Evolutionary conservation across 2,888 invertebrate species (phyloP), one percentile per base, ranked within the genome.

Genomic region (Homarus gammarus): DNA sequence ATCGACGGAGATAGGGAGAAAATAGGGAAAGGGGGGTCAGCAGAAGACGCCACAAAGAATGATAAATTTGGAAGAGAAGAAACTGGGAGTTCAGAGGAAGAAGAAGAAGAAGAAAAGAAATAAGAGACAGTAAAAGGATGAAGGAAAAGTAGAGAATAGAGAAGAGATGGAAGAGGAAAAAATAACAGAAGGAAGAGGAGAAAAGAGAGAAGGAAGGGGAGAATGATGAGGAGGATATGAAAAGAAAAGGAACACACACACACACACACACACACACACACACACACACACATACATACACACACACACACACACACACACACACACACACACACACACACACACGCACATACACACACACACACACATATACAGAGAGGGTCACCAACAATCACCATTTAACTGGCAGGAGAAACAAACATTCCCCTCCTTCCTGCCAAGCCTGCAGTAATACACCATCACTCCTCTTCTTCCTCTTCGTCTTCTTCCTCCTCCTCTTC

Each of bases 231-330:
- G n/a, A n/a, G n/a, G n/a, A n/a, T n/a, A n/a, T n/a, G n/a, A n/a
- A n/a, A n/a, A n/a, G n/a, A n/a, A n/a, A n/a, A n/a, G n/a, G n/a
- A 40, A 49, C 77, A 49, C 77, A 49, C 77, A 75, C 75, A 75
- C 75, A 75, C 75, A 75, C 75, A 75, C 40, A 75, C 75, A 75
- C 75, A 75, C 75, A 75, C 75, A 75, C 75, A 75, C 75, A 75
- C 75, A 75, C 75, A 75, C 40, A 75, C 22, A 36, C n/a, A 27
- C 31, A 31, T 70, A 22, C 31, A 15, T n/a, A 49, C 77, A 49
- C 77, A 49, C 77, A 75, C 75, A 75, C 75, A 75, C 75, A 75
- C 75, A 75, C 40, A 75, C 75, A 75, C 75, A 75, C 75, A 75
- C 75, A 75, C 75, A 75, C 40, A 75, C 22, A 36, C n/a, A 49